phyloP scores from a whole-genome alignment of 1,140 invertebrate genomes.

The Trypoxylus dichotomus region DNA sequence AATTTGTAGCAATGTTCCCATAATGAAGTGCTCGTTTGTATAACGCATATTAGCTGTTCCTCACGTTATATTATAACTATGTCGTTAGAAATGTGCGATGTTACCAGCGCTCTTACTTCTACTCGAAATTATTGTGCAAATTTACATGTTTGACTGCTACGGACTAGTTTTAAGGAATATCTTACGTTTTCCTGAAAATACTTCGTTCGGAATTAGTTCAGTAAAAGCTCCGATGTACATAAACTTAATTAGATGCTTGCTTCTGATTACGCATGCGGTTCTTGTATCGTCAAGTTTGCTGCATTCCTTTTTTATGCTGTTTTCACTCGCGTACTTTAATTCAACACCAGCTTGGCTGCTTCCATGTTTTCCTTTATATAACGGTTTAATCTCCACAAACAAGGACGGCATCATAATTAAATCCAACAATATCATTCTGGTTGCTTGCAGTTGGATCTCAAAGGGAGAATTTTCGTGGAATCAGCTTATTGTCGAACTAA shows the following conservation, averaged over 20 bases:
- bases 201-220: no score
- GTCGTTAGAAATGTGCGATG: no score
- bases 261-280: no score
- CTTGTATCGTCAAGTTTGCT: not conserved
- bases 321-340: not conserved
- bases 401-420: slow-evolving; percentile 3
- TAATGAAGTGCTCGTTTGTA: not conserved
- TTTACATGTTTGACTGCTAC: no score
- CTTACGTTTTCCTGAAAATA: no score
- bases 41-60: not conserved
- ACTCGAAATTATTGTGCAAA: no score
- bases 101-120: no score
- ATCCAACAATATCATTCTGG: slow-evolving; percentile 1
- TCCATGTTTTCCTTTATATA: not conserved
- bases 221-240: no score
- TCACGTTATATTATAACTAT: not conserved
- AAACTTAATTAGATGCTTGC: no score
- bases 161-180: no score
- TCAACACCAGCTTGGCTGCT: not conserved
- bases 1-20: not conserved
- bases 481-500: slow-evolving; percentile 19
- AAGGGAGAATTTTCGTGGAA: not conserved
- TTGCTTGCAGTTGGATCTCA: not conserved
- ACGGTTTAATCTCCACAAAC: not conserved
- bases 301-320: not conserved